phyloP scores from a whole-genome alignment of 2,113 vertebrate genomes.

The Grammomys dolichurus region DNA sequence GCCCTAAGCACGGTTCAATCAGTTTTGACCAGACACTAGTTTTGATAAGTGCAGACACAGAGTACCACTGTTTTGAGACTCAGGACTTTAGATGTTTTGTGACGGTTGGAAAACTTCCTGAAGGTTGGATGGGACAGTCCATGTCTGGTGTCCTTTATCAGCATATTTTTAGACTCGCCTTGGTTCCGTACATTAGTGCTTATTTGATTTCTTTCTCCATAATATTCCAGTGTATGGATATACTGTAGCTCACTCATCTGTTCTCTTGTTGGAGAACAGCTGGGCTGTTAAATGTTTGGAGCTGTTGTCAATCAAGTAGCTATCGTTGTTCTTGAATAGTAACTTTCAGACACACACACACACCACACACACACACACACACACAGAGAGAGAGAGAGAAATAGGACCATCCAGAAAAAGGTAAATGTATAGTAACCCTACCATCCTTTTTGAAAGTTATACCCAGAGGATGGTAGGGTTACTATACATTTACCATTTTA shows the following conservation, averaged over 20 bases:
- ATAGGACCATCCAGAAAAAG: no score
- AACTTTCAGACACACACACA: background rate
- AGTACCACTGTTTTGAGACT: background rate
- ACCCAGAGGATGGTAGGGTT: background rate
- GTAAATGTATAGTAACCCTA: no score
- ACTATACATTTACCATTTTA: background rate
- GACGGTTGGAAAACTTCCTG: background rate
- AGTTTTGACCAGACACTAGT: background rate
- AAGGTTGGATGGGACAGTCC: background rate
- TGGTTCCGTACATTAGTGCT: background rate
- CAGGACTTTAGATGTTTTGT: background rate
- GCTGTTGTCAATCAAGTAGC: background rate
- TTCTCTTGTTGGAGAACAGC: background rate
- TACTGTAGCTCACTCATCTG: background rate
- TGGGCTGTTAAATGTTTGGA: background rate
- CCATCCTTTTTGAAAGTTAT: slow-evolving; percentile 2
- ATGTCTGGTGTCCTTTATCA: background rate
- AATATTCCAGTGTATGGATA: background rate
- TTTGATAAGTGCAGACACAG: background rate
- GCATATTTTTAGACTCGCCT: background rate
- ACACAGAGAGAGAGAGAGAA: background rate
- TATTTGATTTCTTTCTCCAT: background rate
- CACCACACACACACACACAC: background rate
- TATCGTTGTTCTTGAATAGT: background rate
- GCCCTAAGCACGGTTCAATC: background rate